Percentiles rank a stretch among this genome's conserved stretches.
Conservation (phyloP, 2,888 invertebrate species). For the Synanthedon tipuliformis region DNA sequence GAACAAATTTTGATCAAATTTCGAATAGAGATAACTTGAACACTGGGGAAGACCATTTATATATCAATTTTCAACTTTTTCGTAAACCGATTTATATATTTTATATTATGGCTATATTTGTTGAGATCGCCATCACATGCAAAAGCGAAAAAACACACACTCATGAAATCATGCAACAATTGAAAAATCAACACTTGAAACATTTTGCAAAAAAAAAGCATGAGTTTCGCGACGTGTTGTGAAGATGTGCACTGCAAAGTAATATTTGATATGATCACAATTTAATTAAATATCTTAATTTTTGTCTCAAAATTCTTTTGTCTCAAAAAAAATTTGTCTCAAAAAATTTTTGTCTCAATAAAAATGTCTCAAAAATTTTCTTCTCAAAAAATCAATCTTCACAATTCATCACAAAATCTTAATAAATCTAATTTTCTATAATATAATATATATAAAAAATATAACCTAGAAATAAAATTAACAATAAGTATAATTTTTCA, state of each 20-base stretch:
- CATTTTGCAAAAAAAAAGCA: constrained; percentile 1
- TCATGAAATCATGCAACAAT: neutral
- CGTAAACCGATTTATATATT: neutral
- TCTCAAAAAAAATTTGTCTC: too few species aligned
- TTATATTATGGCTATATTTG: neutral
- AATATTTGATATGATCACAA: constrained; percentile 4
- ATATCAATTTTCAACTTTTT: neutral
- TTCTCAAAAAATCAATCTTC: constrained; percentile 9
- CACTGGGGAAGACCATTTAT: neutral
- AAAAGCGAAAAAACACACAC: neutral
- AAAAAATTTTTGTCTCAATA: too few species aligned
- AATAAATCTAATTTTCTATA: neutral
- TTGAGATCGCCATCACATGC: neutral
- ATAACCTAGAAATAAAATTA: neutral
- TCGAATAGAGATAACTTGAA: too few species aligned
- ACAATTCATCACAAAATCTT: constrained; percentile 22
- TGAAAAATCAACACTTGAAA: neutral
- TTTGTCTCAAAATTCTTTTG: neutral
- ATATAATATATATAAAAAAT: neutral
- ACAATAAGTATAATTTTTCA: constrained; percentile 5
- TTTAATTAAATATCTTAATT: neutral
- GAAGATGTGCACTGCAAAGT: constrained; percentile 23
- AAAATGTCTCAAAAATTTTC: too few species aligned
- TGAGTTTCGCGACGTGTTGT: constrained; percentile 14
- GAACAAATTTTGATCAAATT: too few species aligned